Conservation (phyloP, 2,113 vertebrate genomes). For the Taxidea taxus region DNA sequence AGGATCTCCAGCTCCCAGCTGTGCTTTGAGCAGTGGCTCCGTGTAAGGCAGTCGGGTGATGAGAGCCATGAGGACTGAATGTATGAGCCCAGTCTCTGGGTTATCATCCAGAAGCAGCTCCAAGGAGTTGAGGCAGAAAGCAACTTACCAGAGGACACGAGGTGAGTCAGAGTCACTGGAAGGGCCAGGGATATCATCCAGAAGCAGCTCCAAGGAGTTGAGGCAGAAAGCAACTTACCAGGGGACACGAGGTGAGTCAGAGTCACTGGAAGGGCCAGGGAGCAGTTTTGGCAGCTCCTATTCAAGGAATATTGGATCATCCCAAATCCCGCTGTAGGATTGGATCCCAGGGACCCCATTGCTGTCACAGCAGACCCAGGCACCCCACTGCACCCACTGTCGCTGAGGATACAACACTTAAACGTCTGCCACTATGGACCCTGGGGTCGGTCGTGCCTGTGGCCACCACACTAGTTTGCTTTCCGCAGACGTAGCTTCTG, state of each 20-base stretch:
- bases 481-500: background rate
- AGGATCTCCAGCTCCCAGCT: background rate
- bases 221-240: background rate
- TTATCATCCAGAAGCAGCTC: background rate
- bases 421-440: rapidly evolving
- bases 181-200: background rate
- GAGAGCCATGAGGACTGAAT: background rate
- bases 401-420: rapidly evolving
- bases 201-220: background rate
- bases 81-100: background rate
- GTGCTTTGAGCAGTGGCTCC: background rate
- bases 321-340: background rate
- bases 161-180: background rate
- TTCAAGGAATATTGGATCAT: background rate
- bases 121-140: background rate
- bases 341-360: background rate
- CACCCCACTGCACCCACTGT: rapidly evolving
- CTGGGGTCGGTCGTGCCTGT: background rate
- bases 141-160: background rate
- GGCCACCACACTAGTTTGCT: rapidly evolving
- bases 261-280: background rate
- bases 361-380: rapidly evolving
- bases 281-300: background rate
- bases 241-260: background rate
- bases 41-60: background rate